phyloP scores from a whole-genome alignment of 2,888 invertebrate genomes.

The Acleris holmiana region DNA sequence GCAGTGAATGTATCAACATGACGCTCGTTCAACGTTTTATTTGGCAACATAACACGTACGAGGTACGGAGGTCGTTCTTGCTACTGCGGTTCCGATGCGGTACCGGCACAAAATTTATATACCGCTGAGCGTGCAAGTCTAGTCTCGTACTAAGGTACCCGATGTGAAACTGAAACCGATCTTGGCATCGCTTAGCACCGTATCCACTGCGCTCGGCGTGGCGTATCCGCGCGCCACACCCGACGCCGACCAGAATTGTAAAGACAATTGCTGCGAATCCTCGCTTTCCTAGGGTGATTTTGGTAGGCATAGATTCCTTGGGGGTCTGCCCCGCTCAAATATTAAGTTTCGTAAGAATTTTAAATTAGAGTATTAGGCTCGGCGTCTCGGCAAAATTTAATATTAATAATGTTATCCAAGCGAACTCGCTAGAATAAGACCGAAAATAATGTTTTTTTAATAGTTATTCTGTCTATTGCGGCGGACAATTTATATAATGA shows the following conservation, averaged over 20 bases:
- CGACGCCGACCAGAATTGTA: constrained; percentile 59
- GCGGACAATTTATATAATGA: constrained; percentile 75
- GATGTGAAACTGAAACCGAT: constrained; percentile 56
- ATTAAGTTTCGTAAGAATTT: constrained; percentile 81
- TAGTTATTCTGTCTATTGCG: constrained; percentile 73
- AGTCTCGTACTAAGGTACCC: constrained; percentile 60
- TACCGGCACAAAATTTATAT: constrained; percentile 78
- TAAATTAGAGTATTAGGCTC: constrained; percentile 77
- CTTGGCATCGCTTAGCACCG: constrained; percentile 56
- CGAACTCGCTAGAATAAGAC: constrained; percentile 62
- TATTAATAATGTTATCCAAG: constrained; percentile 76
- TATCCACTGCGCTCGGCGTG: constrained; percentile 60
- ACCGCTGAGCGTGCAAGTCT: constrained; percentile 76
- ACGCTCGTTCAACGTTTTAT: constrained; percentile 65
- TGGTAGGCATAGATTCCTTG: constrained; percentile 58
- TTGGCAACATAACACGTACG: constrained; percentile 73
- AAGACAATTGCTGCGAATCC: constrained; percentile 65
- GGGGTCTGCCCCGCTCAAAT: constrained; percentile 70
- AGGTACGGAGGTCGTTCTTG: constrained; percentile 63
- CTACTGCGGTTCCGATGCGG: constrained; percentile 81
- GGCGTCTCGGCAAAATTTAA: constrained; percentile 74
- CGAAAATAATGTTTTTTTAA: constrained; percentile 77
- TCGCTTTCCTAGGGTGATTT: constrained; percentile 54
- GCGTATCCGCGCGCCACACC: constrained; percentile 39
- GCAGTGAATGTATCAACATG: constrained; percentile 39